These are phyloP conservation scores for Xenopus borealis DNA, from an alignment of 2,113 vertebrate genomes.

Conservation along the genomic window DNA sequence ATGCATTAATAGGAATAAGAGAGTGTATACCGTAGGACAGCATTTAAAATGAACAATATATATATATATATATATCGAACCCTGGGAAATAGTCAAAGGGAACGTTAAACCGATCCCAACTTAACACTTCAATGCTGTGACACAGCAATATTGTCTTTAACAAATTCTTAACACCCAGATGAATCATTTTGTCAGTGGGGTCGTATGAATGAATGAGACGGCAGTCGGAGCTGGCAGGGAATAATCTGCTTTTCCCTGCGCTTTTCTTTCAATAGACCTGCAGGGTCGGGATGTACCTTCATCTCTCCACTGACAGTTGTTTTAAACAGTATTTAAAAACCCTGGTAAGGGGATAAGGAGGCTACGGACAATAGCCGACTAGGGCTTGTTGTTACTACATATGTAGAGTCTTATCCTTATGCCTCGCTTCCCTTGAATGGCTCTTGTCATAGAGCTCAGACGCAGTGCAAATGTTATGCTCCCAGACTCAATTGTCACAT, in stretches of 20 bases:
- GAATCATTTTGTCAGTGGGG: neutral
- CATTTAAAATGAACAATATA: too few species aligned
- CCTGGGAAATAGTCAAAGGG: too few species aligned
- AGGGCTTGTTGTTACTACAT: constrained; percentile 4
- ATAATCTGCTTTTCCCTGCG: constrained; percentile 21
- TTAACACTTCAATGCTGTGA: too few species aligned
- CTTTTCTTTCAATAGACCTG: constrained; percentile 41
- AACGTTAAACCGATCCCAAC: too few species aligned
- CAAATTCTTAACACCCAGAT: too few species aligned
- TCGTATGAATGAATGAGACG: constrained; percentile 14
- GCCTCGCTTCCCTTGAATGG: neutral
- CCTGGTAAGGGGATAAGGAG: neutral
- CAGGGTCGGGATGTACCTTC: constrained; percentile 29
- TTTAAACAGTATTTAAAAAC: constrained; percentile 4
- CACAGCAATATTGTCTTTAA: too few species aligned
- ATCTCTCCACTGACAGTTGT: constrained; percentile 17
- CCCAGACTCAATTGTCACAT: constrained; percentile 1
- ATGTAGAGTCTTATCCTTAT: neutral
- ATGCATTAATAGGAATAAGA: too few species aligned
- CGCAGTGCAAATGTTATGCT: constrained; percentile 2
- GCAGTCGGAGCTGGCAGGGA: neutral
- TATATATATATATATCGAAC: too few species aligned
- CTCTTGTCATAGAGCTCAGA: constrained; percentile 12
- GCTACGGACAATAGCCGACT: constrained; percentile 18
- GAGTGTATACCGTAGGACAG: too few species aligned